Evolutionary conservation across 2,113 vertebrate species (phyloP).

Genomic region (Australoheros scitulus): DNA sequence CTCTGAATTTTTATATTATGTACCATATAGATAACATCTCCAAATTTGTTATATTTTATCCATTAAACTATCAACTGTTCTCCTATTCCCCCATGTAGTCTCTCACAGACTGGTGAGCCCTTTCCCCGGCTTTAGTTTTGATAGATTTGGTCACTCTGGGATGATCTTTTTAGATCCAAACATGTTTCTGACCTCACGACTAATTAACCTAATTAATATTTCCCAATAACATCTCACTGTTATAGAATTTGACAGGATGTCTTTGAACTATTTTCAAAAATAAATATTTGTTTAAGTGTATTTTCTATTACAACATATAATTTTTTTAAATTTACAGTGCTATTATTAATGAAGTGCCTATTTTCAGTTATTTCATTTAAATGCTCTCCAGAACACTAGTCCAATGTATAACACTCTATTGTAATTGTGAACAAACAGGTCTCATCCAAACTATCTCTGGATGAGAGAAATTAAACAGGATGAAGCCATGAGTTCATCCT

Average conservation of each 20-base stretch:
- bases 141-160: background rate
- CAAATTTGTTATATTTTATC: no score
- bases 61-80: background rate
- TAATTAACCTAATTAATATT: background rate
- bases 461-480: constrained; percentile 62
- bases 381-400: background rate
- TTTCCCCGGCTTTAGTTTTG: background rate
- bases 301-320: background rate
- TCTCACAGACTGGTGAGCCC: background rate
- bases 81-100: background rate
- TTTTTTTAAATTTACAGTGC: background rate
- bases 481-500: constrained; percentile 37
- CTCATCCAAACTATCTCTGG: background rate
- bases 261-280: background rate
- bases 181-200: no score
- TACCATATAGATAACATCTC: background rate
- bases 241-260: background rate
- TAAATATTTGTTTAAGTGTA: background rate
- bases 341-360: constrained; percentile 12
- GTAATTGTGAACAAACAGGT: constrained; percentile 41
- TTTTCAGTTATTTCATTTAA: constrained; percentile 27
- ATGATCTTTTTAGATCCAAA: no score
- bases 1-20: background rate
- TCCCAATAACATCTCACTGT: background rate
- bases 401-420: constrained; percentile 38